These are phyloP conservation scores for Heliconius himera DNA, from an alignment of 1,140 invertebrate genomes.

Conservation along the genomic window DNA sequence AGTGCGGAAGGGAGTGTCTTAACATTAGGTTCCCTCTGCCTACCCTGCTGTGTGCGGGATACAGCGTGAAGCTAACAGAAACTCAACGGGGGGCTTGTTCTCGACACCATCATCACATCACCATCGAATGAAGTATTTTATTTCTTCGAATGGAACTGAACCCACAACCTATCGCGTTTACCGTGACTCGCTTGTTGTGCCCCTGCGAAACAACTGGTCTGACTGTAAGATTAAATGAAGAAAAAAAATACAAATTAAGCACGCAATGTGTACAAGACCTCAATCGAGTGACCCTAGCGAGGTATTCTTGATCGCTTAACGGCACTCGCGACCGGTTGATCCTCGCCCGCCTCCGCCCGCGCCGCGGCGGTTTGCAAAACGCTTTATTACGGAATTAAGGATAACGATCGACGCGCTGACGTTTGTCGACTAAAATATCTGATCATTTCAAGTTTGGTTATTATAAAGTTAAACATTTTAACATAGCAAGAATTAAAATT, in stretches of 20 bases:
- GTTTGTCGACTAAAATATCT: not conserved
- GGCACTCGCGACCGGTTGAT: constrained; percentile 32
- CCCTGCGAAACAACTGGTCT: too few species aligned
- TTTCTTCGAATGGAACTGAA: too few species aligned
- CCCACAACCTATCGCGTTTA: too few species aligned
- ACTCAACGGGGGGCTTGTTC: too few species aligned
- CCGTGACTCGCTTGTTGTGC: too few species aligned
- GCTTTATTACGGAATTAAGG: not conserved
- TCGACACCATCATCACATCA: too few species aligned
- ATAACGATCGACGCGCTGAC: not conserved
- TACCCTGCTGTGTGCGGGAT: too few species aligned
- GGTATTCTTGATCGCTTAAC: constrained; percentile 32
- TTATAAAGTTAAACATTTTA: not conserved
- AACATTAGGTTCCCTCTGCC: too few species aligned
- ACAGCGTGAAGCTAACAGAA: too few species aligned
- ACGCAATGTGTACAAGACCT: constrained; percentile 13
- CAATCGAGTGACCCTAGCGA: constrained; percentile 23
- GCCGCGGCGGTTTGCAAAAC: not conserved
- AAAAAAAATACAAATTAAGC: not conserved
- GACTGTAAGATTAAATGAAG: not conserved
- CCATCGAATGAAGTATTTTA: too few species aligned
- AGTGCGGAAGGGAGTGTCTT: too few species aligned
- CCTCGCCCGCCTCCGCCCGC: not conserved
- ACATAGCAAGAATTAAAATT: not conserved
- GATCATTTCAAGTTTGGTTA: not conserved